phyloP scores from a whole-genome alignment of 2,113 vertebrate species.

The Eublepharis macularius region DNA sequence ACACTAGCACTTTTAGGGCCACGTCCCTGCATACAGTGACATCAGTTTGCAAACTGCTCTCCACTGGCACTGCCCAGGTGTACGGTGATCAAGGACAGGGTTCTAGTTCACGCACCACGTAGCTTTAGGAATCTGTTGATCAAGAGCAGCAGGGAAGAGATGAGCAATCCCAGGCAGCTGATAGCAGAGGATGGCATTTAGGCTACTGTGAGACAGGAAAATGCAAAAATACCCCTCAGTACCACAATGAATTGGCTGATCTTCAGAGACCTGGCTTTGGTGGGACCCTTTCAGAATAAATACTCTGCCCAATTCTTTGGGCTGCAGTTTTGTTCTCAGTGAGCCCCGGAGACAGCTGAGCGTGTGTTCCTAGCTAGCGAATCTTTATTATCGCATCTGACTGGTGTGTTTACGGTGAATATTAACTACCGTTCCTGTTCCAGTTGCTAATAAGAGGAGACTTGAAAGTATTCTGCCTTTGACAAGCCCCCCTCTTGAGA shows the following conservation, averaged over 20 bases:
- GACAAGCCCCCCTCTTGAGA: conserved; percentile 44
- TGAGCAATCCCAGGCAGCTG: background rate
- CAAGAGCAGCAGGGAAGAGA: background rate
- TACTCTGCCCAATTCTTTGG: background rate
- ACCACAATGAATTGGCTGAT: too few species aligned
- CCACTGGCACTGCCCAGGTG: background rate
- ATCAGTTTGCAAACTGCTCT: background rate
- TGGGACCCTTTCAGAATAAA: background rate
- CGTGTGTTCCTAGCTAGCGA: conserved; percentile 50
- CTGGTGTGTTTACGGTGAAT: conserved; percentile 71
- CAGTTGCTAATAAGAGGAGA: conserved; percentile 50
- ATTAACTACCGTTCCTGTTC: conserved; percentile 61
- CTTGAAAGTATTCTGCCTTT: conserved; percentile 40
- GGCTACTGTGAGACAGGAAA: conserved; percentile 13
- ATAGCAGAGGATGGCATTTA: background rate
- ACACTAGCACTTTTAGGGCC: background rate
- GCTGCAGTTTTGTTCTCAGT: conserved; percentile 46
- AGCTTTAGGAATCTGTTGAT: background rate
- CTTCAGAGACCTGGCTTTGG: background rate
- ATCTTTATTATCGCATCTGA: conserved; percentile 65
- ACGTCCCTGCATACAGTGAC: background rate
- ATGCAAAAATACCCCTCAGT: background rate
- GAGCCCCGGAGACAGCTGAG: conserved; percentile 43
- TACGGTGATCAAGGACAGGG: background rate
- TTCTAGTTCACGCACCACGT: background rate